A percentile compares a stretch with the other conserved stretches of the same genome.
Evolutionary conservation across 2,888 invertebrate species (phyloP).

Genomic region (Drosophila melanocephala): DNA sequence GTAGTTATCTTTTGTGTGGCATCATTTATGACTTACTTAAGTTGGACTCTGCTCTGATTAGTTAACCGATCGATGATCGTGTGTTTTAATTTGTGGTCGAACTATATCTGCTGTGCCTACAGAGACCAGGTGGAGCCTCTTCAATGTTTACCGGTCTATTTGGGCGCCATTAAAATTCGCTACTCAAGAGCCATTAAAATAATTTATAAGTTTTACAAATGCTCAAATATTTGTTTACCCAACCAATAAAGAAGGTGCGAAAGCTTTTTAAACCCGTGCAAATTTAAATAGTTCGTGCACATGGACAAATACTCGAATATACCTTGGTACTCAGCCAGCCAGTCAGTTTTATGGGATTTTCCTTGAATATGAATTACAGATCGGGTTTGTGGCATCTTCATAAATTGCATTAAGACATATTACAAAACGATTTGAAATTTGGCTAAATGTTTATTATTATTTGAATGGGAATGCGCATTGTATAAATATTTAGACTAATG

Average conservation of each 20-base stretch:
- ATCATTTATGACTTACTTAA: not conserved
- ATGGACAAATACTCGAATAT: constrained; percentile 16
- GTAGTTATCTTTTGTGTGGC: not conserved
- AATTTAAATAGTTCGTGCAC: constrained; percentile 1
- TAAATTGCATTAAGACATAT: constrained; percentile 35
- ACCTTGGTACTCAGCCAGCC: not conserved
- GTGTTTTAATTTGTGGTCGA: not conserved
- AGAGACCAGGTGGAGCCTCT: constrained; percentile 42
- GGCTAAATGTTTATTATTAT: constrained; percentile 59
- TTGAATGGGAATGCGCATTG: constrained; percentile 25
- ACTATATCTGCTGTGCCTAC: not conserved
- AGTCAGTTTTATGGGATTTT: constrained; percentile 4
- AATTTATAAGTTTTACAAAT: constrained; percentile 74
- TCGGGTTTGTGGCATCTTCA: not conserved
- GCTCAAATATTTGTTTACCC: constrained; percentile 62
- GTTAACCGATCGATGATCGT: not conserved
- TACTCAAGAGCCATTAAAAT: constrained; percentile 60
- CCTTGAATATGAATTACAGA: constrained; percentile 26
- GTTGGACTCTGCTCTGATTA: constrained; percentile 10
- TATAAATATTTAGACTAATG: constrained; percentile 66
- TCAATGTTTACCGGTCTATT: constrained; percentile 3
- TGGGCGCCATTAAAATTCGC: constrained; percentile 45
- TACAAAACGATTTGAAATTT: constrained; percentile 38
- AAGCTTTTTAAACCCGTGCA: constrained; percentile 5
- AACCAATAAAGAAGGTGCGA: constrained; percentile 26